Evolutionary conservation across 2,797 vertebrate genomes (phyloP), one percentile per base, ranked within the genome.

Genomic region (Helostoma temminkii): DNA sequence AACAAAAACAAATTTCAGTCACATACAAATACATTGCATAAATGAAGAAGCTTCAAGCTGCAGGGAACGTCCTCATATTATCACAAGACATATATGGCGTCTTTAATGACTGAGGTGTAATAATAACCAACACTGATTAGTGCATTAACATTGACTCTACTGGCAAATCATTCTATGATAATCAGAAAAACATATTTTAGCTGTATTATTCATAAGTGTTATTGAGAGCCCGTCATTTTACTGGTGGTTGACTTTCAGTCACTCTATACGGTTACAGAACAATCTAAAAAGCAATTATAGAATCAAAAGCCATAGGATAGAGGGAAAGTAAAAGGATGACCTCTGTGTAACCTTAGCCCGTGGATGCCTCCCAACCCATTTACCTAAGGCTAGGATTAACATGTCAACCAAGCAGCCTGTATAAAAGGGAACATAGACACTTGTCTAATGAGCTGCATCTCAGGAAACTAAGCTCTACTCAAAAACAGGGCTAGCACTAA

Each of bases 371-470:
- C 55, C 32, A 36, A 71, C 30, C 60, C 52, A 37, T 61, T 67
- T 18, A 76, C 88, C 87, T 72, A 18, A 81, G 83, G 87, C 83
- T 73, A 76, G 59, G 88, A 90, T 90, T 86, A 89, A 89, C 82
- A 74, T 76, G 82, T 82, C 70, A 78, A 57, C 60, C 73, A 67
- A 16, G 28, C 57, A 71, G 64, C 62, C 54, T 57, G 28, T 60
- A 73, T 69, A 53, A 76, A 70, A 63, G 55, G 60, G 49, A 83
- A 24, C 41, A 48, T 55, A 60, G 36, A 76, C 57, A 54, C 52
- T 47, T 50, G 66, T 77, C 64, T 71, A 72, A 77, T 73, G 56
- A 72, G 45, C 39, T 61, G 63, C 65, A 47, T 64, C n/a, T 9
- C 24, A 74, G 60, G 49, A 64, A 72, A 64, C 37, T 32, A 26